Conservation (phyloP, 2,113 vertebrate genomes). For the Psilopogon haemacephalus region DNA sequence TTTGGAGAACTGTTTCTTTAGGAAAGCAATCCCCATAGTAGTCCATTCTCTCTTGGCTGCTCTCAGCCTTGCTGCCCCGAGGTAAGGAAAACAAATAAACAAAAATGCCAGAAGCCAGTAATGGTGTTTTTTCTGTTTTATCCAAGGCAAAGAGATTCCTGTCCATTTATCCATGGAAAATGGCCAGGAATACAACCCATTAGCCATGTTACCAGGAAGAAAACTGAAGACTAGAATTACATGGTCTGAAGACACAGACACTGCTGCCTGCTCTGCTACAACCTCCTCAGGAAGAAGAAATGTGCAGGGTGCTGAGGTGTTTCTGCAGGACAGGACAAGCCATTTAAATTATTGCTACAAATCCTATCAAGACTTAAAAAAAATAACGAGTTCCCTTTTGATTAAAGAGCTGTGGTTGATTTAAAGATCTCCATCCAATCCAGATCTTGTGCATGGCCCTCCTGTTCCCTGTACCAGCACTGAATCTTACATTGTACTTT, state of each 20-base stretch:
- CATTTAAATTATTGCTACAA: background rate
- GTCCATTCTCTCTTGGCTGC: background rate
- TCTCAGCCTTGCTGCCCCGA: background rate
- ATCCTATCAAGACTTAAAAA: background rate
- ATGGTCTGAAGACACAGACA: background rate
- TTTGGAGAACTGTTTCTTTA: background rate
- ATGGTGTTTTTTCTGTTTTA: background rate
- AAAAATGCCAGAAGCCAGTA: background rate
- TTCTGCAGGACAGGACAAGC: background rate
- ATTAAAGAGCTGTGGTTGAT: background rate
- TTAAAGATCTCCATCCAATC: background rate
- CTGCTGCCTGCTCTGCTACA: background rate
- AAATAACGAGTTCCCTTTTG: background rate
- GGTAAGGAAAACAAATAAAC: background rate
- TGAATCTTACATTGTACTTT: background rate
- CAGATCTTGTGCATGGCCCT: background rate
- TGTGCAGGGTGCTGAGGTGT: background rate
- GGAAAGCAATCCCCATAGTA: background rate
- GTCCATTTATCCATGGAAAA: background rate
- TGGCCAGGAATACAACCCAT: background rate
- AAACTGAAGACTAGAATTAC: background rate
- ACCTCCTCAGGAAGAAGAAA: background rate
- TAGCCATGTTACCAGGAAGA: background rate
- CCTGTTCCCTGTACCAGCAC: background rate
- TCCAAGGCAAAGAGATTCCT: background rate